Conservation (phyloP, 1,140 invertebrate genomes). For the Orius laevigatus region DNA sequence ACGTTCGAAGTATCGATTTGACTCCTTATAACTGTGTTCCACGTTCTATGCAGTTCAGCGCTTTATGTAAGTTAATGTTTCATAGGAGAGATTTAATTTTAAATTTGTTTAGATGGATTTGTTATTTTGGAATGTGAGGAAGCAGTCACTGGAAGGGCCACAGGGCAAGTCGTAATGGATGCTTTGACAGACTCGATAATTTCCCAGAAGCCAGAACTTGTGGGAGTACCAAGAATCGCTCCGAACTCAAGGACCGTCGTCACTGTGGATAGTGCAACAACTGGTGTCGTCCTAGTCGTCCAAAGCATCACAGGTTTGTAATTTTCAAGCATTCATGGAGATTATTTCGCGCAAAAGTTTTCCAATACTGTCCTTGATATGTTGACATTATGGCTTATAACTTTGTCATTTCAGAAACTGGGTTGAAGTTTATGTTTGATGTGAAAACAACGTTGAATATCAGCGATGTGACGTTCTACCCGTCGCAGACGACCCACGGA, state of each 20-base stretch:
- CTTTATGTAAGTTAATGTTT: conserved; percentile 61
- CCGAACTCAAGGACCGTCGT: conserved; percentile 56
- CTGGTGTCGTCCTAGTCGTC: conserved; percentile 51
- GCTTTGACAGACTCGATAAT: conserved; percentile 60
- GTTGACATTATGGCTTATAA: conserved; percentile 8
- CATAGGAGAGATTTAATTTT: background rate
- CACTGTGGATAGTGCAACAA: conserved; percentile 39
- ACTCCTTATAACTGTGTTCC: conserved; percentile 62
- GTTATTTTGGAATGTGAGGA: conserved; percentile 55
- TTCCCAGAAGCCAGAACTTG: conserved; percentile 40
- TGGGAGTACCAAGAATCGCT: conserved; percentile 50
- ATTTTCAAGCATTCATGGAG: background rate
- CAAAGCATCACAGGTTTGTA: conserved; percentile 45
- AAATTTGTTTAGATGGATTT: conserved; percentile 42
- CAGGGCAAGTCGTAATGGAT: conserved; percentile 56
- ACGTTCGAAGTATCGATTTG: conserved; percentile 55
- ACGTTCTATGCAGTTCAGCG: conserved; percentile 48
- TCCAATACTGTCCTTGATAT: background rate
- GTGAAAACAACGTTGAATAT: conserved; percentile 62
- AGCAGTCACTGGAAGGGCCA: conserved; percentile 40
- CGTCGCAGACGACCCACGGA: conserved; percentile 52
- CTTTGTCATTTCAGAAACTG: conserved; percentile 33
- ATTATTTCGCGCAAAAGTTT: background rate
- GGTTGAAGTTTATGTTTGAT: conserved; percentile 54
- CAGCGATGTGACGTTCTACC: conserved; percentile 61